Conservation (phyloP, 2,888 invertebrate species). For the Meghimatium bilineatum region DNA sequence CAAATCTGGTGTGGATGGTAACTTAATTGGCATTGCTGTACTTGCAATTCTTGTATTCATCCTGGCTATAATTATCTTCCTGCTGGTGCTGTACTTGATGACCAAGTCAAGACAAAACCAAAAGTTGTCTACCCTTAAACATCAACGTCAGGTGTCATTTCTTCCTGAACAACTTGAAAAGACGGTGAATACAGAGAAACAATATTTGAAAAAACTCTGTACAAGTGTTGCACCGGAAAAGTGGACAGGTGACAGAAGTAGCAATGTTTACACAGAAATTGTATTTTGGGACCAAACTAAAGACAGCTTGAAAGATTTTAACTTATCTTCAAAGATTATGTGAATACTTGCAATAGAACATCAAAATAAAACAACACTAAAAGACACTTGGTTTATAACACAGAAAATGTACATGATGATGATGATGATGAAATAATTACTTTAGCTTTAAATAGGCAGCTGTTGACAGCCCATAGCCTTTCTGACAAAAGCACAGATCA, state of each 20-base stretch:
- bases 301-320: conserved; percentile 3
- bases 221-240: conserved; percentile 14
- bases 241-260: conserved; percentile 17
- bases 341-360: background rate
- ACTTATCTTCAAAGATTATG: background rate
- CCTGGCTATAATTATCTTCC: conserved; percentile 56
- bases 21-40: conserved; percentile 57
- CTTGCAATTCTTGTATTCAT: conserved; percentile 57
- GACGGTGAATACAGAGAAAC: conserved; percentile 30
- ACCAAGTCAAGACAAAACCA: conserved; percentile 52
- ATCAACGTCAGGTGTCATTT: conserved; percentile 51
- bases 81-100: conserved; percentile 53
- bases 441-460: too few species aligned
- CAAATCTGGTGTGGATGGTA: conserved; percentile 52
- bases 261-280: conserved; percentile 42
- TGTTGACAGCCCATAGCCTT: too few species aligned
- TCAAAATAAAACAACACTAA: too few species aligned
- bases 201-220: conserved; percentile 36
- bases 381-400: too few species aligned
- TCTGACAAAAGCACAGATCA: too few species aligned
- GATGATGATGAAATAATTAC: too few species aligned
- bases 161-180: conserved; percentile 34
- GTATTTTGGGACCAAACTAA: conserved; percentile 33
- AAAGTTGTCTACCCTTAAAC: conserved; percentile 55
- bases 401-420: too few species aligned